Evolutionary conservation across 2,888 invertebrate genomes (phyloP).

Genomic region (Ptychoptera contaminata): DNA sequence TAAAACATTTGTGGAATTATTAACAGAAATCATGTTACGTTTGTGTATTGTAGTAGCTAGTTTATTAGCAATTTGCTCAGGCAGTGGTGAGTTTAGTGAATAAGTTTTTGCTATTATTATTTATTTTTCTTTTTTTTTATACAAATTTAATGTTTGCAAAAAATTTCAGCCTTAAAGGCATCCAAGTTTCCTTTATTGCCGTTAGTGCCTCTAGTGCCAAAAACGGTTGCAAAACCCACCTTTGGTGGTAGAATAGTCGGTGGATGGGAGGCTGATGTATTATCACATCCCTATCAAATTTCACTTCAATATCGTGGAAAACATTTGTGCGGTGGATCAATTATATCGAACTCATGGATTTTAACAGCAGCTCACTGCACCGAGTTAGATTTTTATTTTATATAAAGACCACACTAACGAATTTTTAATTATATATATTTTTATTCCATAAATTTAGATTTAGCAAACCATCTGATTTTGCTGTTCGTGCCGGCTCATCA

Average conservation of each 20-base stretch:
- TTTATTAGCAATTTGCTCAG: too few relatives aligned
- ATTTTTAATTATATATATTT: background rate
- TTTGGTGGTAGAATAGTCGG: slow-evolving; percentile 32
- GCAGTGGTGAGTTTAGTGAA: too few relatives aligned
- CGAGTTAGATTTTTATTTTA: slow-evolving; percentile 16
- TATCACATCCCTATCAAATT: slow-evolving; percentile 31
- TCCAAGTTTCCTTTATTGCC: too few relatives aligned
- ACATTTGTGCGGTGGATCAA: slow-evolving; percentile 32
- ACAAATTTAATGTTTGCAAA: too few relatives aligned
- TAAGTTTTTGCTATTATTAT: too few relatives aligned
- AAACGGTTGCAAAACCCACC: slow-evolving; percentile 14
- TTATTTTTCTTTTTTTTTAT: too few relatives aligned
- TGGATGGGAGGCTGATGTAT: slow-evolving; percentile 26
- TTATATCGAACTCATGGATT: slow-evolving; percentile 24
- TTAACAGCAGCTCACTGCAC: slow-evolving; percentile 33
- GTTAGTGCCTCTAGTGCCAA: too few relatives aligned
- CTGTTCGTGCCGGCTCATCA: slow-evolving; percentile 28
- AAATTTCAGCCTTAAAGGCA: too few relatives aligned
- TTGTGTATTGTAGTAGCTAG: too few relatives aligned
- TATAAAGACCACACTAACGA: background rate
- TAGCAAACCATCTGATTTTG: slow-evolving; percentile 12
- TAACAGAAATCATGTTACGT: too few relatives aligned
- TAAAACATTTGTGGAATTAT: too few relatives aligned
- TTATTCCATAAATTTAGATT: background rate
- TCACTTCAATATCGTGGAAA: slow-evolving; percentile 24